phyloP scores from a whole-genome alignment of 2,113 vertebrate genomes.

The Limanda limanda region DNA sequence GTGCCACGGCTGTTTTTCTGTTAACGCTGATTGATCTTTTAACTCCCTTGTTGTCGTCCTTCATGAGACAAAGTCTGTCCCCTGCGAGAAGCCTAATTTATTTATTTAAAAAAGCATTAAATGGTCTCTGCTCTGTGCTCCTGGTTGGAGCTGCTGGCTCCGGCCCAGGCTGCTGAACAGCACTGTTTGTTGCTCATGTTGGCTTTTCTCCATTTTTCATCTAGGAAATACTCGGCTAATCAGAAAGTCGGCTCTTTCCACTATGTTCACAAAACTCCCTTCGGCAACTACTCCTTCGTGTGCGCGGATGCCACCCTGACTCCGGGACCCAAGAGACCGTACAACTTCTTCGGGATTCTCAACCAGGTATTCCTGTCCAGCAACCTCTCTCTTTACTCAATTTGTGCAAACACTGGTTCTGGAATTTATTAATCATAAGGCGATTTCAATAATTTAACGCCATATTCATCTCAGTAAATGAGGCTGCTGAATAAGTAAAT shows the following conservation, averaged over 20 bases:
- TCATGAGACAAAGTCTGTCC: conserved; percentile 24
- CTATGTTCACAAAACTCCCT: conserved; percentile 90
- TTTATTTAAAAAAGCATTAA: conserved; percentile 35
- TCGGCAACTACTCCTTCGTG: conserved; percentile 97
- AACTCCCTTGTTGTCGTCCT: conserved; percentile 27
- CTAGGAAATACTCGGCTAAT: conserved; percentile 94
- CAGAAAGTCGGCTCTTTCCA: conserved; percentile 92
- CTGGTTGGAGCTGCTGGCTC: conserved; percentile 14
- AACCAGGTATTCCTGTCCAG: conserved; percentile 81
- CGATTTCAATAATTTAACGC: too few species aligned
- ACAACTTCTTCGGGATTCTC: conserved; percentile 97
- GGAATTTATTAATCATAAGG: too few species aligned
- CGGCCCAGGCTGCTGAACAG: background rate
- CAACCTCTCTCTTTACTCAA: too few species aligned
- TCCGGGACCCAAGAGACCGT: conserved; percentile 94
- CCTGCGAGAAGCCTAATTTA: background rate
- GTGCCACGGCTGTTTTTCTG: conserved; percentile 10
- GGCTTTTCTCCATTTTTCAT: conserved; percentile 51
- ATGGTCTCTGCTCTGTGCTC: conserved; percentile 15
- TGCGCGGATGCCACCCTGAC: conserved; percentile 92
- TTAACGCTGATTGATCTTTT: conserved; percentile 38
- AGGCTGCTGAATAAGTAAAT: too few species aligned
- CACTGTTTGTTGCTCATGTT: background rate
- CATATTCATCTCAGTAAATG: too few species aligned
- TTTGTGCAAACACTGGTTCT: too few species aligned